Conservation (phyloP, 2,888 invertebrate genomes). For the Epinotia brunnichana region DNA sequence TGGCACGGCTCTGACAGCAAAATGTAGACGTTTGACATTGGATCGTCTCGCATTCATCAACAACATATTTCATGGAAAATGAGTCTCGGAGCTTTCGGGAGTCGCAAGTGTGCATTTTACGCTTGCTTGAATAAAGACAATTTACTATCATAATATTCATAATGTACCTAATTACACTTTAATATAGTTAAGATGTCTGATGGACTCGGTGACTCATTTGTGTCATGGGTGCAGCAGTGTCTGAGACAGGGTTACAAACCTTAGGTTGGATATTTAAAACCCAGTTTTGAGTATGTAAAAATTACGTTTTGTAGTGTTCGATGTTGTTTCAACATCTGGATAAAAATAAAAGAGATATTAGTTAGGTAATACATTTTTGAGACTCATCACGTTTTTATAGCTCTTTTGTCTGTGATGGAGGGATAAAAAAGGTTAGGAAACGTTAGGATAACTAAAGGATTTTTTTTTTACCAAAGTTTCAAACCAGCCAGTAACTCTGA, state of each 20-base stretch:
- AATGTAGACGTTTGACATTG: constrained; percentile 56
- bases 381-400: not conserved
- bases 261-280: not conserved
- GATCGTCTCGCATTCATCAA: constrained; percentile 48
- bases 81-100: constrained; percentile 9
- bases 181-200: not conserved
- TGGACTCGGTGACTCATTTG: constrained; percentile 9
- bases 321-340: not conserved
- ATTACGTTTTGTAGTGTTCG: too few relatives aligned
- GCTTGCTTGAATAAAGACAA: constrained; percentile 11
- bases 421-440: not conserved
- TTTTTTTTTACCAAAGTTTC: not conserved
- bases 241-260: not conserved
- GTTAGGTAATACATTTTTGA: not conserved
- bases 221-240: constrained; percentile 4
- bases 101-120: constrained; percentile 30
- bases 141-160: constrained; percentile 19
- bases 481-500: not conserved
- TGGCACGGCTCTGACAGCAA: constrained; percentile 57
- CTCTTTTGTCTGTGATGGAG: not conserved
- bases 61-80: constrained; percentile 48
- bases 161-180: not conserved
- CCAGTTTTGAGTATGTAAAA: too few relatives aligned
- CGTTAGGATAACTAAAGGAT: too few relatives aligned
- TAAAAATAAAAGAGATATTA: not conserved